These are phyloP conservation scores for Oreortyx pictus DNA, from an alignment of 2,797 vertebrate genomes.

Conservation along the genomic window DNA sequence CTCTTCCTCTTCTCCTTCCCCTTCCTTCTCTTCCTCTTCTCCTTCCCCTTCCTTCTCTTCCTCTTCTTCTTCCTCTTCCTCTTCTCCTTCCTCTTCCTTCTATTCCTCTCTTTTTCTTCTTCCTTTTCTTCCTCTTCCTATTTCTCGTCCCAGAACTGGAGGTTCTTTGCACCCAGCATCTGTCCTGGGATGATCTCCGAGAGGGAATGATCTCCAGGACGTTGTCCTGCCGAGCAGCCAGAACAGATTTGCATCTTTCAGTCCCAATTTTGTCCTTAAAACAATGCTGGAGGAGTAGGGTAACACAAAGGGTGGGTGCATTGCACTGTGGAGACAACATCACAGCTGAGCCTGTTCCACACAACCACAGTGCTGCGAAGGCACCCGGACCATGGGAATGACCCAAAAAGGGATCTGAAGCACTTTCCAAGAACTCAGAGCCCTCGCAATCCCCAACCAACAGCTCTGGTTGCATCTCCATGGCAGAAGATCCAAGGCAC, in stretches of 20 bases:
- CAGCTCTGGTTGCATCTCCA: fast-evolving
- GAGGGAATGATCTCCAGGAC: neutral
- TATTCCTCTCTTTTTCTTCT: too few species aligned
- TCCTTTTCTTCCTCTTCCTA: too few species aligned
- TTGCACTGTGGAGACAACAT: fast-evolving
- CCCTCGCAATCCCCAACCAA: neutral
- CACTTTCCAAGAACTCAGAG: neutral
- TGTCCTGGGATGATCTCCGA: neutral
- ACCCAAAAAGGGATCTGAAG: too few species aligned
- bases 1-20: too few species aligned
- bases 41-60: too few species aligned
- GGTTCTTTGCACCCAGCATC: neutral
- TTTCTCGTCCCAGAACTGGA: too few species aligned
- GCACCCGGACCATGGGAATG: neutral
- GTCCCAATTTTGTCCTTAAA: neutral
- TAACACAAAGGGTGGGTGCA: fast-evolving
- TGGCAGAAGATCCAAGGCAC: fast-evolving
- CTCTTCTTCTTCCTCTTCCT: too few species aligned
- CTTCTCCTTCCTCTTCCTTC: too few species aligned
- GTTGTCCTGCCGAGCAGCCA: neutral
- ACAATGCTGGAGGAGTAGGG: neutral
- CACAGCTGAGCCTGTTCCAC: neutral
- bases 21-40: too few species aligned
- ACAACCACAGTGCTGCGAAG: neutral
- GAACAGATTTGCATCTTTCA: neutral